Base-by-base conservation (phyloP, 2,888 invertebrate genomes). In the Caenorhabditis parvicauda region DNA sequence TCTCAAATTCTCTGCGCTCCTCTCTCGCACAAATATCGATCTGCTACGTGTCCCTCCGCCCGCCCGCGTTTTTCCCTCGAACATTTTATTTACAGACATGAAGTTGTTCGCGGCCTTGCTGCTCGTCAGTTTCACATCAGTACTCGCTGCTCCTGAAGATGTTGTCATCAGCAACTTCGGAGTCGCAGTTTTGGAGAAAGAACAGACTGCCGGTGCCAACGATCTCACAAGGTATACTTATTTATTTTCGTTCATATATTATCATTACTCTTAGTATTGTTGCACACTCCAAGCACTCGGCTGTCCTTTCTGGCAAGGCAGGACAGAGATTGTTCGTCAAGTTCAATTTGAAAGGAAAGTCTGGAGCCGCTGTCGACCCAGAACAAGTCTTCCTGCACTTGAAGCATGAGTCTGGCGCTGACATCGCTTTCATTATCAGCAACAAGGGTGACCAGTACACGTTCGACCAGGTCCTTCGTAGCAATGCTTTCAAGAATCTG, bases 261-360 rank as follows among this genome's bases (percentile, higher is more conserved):
- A n/a, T n/a, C n/a, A n/a, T n/a, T 17, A 17, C 19, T 41, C 41
- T 12, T 1, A 89, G 89, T 64, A 85, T 94, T 4, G 82, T 84
- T 0, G 87, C 88, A 80, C 90, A 90, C 1, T 86, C 87, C 60
- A 89, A 89, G 80, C 82, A 91, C 28, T 76, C 84, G 0, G 86
- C 87, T 42, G 84, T 86, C 9, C 83, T 94, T 19, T 88, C 89
- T 72, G 91, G 91, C 5, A 95, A 96, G 84, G 88, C 88, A 70
- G 88, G 91, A 75, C 94, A 95, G 82, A 91, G 90, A 84, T 84
- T 98, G 57, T 85, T 89, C 1, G 85, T 93, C 71, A 89, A 90
- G 82, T 90, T 92, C 82, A 84, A 86, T 1, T 84, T 95, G 14
- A 87, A 87, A 55, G 91, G 92, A 83, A 87, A 88, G 76, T 84